Percentiles rank a stretch among this genome's conserved stretches.
Evolutionary conservation across 2,888 invertebrate genomes (phyloP).

Genomic region (Meandrusa payeni): DNA sequence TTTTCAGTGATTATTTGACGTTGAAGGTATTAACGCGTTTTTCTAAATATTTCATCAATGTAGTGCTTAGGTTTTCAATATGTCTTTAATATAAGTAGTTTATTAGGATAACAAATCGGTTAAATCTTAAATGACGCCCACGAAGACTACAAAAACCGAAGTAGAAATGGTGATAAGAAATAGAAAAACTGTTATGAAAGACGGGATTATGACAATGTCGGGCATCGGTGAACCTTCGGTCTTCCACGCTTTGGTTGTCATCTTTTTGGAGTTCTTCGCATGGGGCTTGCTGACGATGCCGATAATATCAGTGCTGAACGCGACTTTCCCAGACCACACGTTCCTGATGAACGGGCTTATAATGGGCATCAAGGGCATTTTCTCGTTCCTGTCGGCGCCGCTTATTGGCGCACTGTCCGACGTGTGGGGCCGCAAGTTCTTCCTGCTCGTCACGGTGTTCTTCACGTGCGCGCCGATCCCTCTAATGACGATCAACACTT

Average conservation of each 20-base stretch:
- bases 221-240: conserved; percentile 97
- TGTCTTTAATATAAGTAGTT: conserved; percentile 69
- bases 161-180: conserved; percentile 93
- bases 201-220: conserved; percentile 92
- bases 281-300: conserved; percentile 99
- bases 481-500: conserved; percentile 98
- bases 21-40: conserved; percentile 64
- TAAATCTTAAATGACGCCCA: conserved; percentile 83
- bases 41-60: conserved; percentile 47
- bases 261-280: conserved; percentile 99
- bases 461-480: conserved; percentile 99
- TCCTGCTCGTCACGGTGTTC: conserved; percentile 97
- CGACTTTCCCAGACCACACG: conserved; percentile 99
- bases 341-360: conserved; percentile 99
- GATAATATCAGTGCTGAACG: conserved; percentile 96
- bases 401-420: conserved; percentile 98
- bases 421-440: conserved; percentile 99
- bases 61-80: conserved; percentile 66
- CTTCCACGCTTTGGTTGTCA: conserved; percentile 99
- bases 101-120: conserved; percentile 55
- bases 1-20: conserved; percentile 76
- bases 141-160: conserved; percentile 90
- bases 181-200: conserved; percentile 92
- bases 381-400: conserved; percentile 98
- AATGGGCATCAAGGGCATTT: conserved; percentile 98